phyloP scores from a whole-genome alignment of 2,888 invertebrate genomes.

The Drosophila fulvimacula region DNA sequence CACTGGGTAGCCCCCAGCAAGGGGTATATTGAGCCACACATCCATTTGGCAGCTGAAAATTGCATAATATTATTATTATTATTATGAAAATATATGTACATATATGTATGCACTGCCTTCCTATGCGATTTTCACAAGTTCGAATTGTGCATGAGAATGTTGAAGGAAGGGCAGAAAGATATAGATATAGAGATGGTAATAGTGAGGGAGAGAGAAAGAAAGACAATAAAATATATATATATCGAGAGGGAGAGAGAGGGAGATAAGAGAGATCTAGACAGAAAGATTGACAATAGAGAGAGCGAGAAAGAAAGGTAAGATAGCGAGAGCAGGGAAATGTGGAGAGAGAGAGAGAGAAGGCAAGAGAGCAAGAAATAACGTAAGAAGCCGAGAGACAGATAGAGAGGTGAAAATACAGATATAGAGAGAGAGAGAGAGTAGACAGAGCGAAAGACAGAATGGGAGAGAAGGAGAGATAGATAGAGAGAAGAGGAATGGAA shows the following conservation, averaged over 20 bases:
- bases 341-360: too few relatives aligned
- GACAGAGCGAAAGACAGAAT: neutral
- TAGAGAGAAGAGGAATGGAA: neutral
- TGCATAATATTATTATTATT: neutral
- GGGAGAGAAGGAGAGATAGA: neutral
- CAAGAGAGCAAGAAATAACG: too few relatives aligned
- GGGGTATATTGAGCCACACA: neutral
- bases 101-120: neutral
- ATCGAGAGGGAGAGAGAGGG: neutral
- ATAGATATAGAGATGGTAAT: neutral
- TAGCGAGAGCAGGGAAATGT: too few relatives aligned
- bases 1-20: neutral
- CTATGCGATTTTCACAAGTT: neutral
- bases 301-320: too few relatives aligned
- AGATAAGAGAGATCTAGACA: neutral
- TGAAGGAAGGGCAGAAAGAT: neutral
- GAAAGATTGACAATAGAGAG: too few relatives aligned
- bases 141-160: neutral
- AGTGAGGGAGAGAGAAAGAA: neutral
- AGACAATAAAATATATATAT: too few relatives aligned
- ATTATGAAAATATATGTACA: too few relatives aligned
- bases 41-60: neutral
- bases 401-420: neutral
- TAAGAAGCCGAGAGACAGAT: too few relatives aligned
- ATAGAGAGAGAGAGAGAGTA: neutral